Conservation (phyloP, 2,797 vertebrate genomes). For the Melanotaenia boesemani region DNA sequence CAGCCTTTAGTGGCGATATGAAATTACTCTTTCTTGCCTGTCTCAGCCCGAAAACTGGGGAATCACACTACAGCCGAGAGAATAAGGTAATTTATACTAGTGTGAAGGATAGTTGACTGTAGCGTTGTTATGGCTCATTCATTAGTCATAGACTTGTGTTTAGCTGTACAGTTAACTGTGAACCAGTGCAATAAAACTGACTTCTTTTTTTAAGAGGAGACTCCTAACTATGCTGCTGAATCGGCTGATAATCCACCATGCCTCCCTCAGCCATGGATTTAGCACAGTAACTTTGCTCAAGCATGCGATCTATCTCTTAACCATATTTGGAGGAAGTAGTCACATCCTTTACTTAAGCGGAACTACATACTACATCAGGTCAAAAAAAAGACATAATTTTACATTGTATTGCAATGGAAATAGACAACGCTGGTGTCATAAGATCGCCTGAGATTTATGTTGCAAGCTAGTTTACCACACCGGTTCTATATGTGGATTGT, state of each 20-base stretch:
- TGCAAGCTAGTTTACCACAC: no score
- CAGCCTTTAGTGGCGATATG: slow-evolving; percentile 76
- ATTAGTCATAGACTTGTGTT: background rate
- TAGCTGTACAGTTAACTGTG: background rate
- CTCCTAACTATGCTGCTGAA: background rate
- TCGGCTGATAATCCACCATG: background rate
- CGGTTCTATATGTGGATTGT: no score
- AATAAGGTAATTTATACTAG: slow-evolving; percentile 83
- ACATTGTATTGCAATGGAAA: background rate
- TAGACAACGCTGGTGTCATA: no score
- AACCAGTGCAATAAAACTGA: background rate
- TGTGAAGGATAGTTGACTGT: slow-evolving; percentile 15
- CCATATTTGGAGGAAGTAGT: slow-evolving; percentile 1
- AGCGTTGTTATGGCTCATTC: background rate
- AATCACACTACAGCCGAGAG: slow-evolving; percentile 92
- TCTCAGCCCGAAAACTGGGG: slow-evolving; percentile 89
- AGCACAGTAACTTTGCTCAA: background rate
- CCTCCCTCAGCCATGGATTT: background rate
- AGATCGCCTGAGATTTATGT: no score
- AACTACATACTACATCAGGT: background rate
- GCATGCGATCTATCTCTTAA: background rate
- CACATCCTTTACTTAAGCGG: background rate
- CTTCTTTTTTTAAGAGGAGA: background rate
- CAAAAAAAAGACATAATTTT: no score
- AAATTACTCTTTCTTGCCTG: slow-evolving; percentile 89